Evolutionary conservation across 2,113 vertebrate species (phyloP).

Genomic region (Megalops atlanticus): DNA sequence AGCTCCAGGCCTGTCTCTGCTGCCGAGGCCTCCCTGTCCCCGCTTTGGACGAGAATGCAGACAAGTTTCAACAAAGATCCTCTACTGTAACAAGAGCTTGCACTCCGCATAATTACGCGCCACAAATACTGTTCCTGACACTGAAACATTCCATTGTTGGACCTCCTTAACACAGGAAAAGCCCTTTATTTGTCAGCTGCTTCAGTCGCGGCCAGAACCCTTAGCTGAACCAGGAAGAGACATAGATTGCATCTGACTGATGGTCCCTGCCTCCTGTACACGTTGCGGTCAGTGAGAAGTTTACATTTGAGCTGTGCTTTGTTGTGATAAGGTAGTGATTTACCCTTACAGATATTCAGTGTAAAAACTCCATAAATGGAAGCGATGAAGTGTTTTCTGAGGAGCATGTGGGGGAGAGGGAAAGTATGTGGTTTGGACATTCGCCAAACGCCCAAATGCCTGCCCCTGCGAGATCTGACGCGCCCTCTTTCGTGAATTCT

Average conservation of each 20-base stretch:
- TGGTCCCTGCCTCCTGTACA: constrained; percentile 27
- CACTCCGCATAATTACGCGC: neutral
- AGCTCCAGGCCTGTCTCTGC: constrained; percentile 81
- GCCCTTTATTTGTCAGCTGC: no score
- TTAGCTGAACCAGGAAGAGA: neutral
- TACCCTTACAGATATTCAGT: constrained; percentile 39
- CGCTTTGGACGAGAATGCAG: constrained; percentile 53
- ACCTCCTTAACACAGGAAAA: no score
- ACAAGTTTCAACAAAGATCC: neutral
- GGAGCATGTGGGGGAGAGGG: constrained; percentile 58
- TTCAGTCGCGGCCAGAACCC: neutral
- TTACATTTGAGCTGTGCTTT: constrained; percentile 31
- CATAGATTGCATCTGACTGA: neutral
- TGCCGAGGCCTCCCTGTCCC: constrained; percentile 66
- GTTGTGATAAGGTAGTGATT: constrained; percentile 46
- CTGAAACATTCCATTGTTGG: no score
- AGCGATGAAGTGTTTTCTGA: constrained; percentile 44
- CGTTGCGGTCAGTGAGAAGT: neutral
- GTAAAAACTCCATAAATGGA: constrained; percentile 56
- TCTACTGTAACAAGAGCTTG: neutral
- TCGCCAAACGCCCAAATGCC: no score
- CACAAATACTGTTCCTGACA: no score
- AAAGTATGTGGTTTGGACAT: constrained; percentile 67
- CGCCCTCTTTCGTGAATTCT: no score
- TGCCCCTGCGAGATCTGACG: no score